Conservation (phyloP, 2,797 vertebrate genomes). For the Lagodon rhomboides region DNA sequence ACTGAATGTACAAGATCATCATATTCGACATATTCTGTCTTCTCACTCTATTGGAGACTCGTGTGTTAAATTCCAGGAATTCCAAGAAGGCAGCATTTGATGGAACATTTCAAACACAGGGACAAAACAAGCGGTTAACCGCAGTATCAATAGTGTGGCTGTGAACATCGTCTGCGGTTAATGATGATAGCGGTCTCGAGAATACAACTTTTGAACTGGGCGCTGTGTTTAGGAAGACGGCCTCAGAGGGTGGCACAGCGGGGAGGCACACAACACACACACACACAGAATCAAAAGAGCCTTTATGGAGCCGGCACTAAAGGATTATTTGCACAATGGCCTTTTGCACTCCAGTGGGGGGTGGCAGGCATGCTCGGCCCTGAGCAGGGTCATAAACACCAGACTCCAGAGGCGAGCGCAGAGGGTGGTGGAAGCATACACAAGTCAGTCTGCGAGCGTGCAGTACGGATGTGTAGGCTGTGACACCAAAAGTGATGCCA, state of each 20-base stretch:
- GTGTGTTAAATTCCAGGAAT: background rate
- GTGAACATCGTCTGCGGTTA: slow-evolving; percentile 34
- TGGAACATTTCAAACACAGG: slow-evolving; percentile 6
- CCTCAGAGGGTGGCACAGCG: slow-evolving; percentile 49
- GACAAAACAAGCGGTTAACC: slow-evolving; percentile 1
- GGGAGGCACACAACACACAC: slow-evolving; percentile 24
- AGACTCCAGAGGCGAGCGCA: slow-evolving; percentile 42
- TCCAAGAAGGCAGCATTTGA: background rate
- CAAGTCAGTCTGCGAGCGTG: slow-evolving; percentile 19
- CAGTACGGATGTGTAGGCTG: background rate
- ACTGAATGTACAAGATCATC: background rate
- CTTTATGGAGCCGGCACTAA: slow-evolving; percentile 61
- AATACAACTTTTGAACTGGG: slow-evolving; percentile 39
- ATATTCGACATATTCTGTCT: background rate
- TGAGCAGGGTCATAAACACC: slow-evolving; percentile 67
- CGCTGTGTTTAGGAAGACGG: slow-evolving; percentile 34
- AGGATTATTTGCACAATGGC: slow-evolving; percentile 74
- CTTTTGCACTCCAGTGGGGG: slow-evolving; percentile 68
- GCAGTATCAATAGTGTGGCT: slow-evolving; percentile 16
- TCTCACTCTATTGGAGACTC: background rate
- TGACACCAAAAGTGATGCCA: slow-evolving; percentile 4
- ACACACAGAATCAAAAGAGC: slow-evolving; percentile 58
- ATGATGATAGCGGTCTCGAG: slow-evolving; percentile 22
- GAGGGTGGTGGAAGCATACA: slow-evolving; percentile 37
- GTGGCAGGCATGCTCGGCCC: slow-evolving; percentile 31